Evolutionary conservation across 1,140 invertebrate genomes (phyloP), one percentile per base, ranked within the genome.

Genomic region (Drosophila virilis): DNA sequence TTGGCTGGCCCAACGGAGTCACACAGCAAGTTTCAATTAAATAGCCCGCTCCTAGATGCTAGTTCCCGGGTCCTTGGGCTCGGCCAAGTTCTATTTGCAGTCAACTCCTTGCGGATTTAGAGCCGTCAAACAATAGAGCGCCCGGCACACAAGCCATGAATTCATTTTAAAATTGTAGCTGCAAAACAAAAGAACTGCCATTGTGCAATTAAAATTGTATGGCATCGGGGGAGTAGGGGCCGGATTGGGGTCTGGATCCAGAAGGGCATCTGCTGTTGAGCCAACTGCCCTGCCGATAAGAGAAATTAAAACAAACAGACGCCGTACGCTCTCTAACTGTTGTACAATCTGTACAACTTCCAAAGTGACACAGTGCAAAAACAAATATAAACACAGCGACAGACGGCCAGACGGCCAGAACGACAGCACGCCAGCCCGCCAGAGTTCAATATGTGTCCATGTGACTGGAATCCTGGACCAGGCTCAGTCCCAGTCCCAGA

Each of bases 161-260:
- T 78, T 77, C 67, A 75, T 78, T 84, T 78, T 75, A 83, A 83
- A 89, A 84, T 89, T 80, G 83, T 81, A 78, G 74, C 71, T 78
- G 59, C 74, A 84, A 89, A 80, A 89, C 89, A 89, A 73, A 77
- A 35, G 51, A 84, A 42, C 76, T 80, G 79, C 79, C 83, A 88
- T 88, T 88, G 83, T 88, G 84, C 83, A 88, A 88, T 88, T 88
- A 89, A 88, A 88, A 89, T 89, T 83, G 83, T 83, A 88, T 83
- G 84, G 77, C 83, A 74, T 66, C 79, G 74, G 79, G 79, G 84
- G 84, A 89, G 64, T 15, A 54, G 66, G 17, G 59, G 22, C 22
- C 22, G 22, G 22, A 28, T 28, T 28, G 22, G 22, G 22, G 0
- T 5, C 22, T 5, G 22, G 4, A 5, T 28, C n/a, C 45, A 50